These are phyloP conservation scores for Lepisosteus oculatus DNA, from an alignment of 2,113 vertebrate genomes.

Conservation along the genomic window DNA sequence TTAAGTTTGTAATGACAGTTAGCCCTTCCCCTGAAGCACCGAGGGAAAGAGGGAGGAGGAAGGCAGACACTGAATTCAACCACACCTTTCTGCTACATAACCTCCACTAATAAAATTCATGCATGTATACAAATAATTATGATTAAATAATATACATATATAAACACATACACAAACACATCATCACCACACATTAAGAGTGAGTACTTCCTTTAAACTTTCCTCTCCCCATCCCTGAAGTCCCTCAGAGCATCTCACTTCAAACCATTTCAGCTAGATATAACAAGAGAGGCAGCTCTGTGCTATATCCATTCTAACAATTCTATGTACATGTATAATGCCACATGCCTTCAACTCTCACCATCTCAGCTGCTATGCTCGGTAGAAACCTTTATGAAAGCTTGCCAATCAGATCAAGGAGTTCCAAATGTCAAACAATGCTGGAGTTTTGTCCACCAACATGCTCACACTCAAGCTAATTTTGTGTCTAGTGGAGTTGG, in stretches of 20 bases:
- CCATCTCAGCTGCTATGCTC: slow-evolving; percentile 57
- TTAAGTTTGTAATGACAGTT: slow-evolving; percentile 63
- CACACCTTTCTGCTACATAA: too few species aligned
- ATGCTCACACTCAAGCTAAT: slow-evolving; percentile 48
- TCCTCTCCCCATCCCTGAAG: background rate
- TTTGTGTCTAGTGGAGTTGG: slow-evolving; percentile 37
- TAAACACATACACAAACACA: too few species aligned
- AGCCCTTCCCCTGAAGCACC: slow-evolving; percentile 45
- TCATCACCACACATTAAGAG: too few species aligned
- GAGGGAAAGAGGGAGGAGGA: slow-evolving; percentile 24
- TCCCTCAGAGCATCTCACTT: background rate
- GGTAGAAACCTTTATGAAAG: slow-evolving; percentile 60
- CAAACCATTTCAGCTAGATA: slow-evolving; percentile 19
- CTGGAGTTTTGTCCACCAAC: slow-evolving; percentile 55
- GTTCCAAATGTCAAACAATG: slow-evolving; percentile 69
- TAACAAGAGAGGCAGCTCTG: slow-evolving; percentile 51
- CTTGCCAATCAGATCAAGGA: slow-evolving; percentile 64
- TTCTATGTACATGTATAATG: slow-evolving; percentile 24
- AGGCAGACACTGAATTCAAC: slow-evolving; percentile 21
- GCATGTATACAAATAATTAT: too few species aligned
- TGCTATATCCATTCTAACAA: slow-evolving; percentile 50
- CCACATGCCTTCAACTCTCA: slow-evolving; percentile 62
- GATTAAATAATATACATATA: too few species aligned
- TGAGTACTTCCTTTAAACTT: too few species aligned
- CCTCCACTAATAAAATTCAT: too few species aligned